Evolutionary conservation across 2,888 invertebrate species (phyloP).

Genomic region (Drosophila diplacantha): DNA sequence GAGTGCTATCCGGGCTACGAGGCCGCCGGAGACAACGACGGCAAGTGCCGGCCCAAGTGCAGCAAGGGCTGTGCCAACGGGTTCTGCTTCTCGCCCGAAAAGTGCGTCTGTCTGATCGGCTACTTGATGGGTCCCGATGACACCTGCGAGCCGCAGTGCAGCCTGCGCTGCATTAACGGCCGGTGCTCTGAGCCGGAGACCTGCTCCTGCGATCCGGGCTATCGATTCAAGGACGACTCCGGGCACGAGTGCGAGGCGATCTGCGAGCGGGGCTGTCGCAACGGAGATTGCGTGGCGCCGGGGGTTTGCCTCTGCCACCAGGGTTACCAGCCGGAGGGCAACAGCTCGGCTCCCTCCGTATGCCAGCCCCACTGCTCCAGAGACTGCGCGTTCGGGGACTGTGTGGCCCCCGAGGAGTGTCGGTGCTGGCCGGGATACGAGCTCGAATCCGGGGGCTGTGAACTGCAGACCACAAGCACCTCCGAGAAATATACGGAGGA

Average conservation of each 20-base stretch:
- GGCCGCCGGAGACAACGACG: not conserved
- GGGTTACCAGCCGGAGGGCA: slow-evolving; percentile 58
- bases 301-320: slow-evolving; percentile 66
- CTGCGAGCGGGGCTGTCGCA: slow-evolving; percentile 73
- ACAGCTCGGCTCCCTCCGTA: not conserved
- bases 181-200: slow-evolving; percentile 78
- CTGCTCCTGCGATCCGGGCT: slow-evolving; percentile 61
- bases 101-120: slow-evolving; percentile 67
- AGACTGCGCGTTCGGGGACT: slow-evolving; percentile 65
- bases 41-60: slow-evolving; percentile 58
- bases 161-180: slow-evolving; percentile 65
- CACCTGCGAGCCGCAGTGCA: slow-evolving; percentile 70
- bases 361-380: slow-evolving; percentile 47
- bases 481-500: not conserved
- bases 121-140: slow-evolving; percentile 71
- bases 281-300: slow-evolving; percentile 77
- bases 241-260: slow-evolving; percentile 66
- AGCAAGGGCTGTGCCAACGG: slow-evolving; percentile 62
- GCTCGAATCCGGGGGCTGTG: slow-evolving; percentile 20
- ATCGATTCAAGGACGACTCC: slow-evolving; percentile 41
- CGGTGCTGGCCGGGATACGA: slow-evolving; percentile 48
- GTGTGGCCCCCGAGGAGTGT: slow-evolving; percentile 64
- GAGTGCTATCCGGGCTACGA: slow-evolving; percentile 69
- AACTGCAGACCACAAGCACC: not conserved
- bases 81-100: slow-evolving; percentile 60